Percentiles rank a stretch among this genome's conserved stretches.
Conservation (phyloP, 2,113 vertebrate species). For the Burhinus bistriatus region DNA sequence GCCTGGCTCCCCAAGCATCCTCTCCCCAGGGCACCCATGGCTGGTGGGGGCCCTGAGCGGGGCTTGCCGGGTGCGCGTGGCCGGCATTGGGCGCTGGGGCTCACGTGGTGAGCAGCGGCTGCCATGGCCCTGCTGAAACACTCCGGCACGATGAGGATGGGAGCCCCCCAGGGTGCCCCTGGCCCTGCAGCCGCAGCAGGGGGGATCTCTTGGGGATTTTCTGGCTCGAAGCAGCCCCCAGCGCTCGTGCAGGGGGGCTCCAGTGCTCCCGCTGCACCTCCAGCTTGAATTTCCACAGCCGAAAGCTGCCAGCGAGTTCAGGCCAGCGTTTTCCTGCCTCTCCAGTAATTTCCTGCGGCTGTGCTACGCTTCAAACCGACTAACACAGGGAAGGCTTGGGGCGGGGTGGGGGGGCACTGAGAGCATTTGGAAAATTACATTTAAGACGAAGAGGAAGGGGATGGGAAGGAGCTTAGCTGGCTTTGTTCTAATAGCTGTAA, state of each 20-base stretch:
- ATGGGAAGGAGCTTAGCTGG: slow-evolving; percentile 21
- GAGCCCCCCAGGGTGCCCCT: rapidly evolving
- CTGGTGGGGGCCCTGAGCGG: rapidly evolving
- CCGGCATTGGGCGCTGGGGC: background rate
- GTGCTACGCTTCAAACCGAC: background rate
- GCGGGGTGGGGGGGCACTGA: background rate
- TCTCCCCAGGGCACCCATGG: rapidly evolving
- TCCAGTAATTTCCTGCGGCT: background rate
- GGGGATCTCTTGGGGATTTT: rapidly evolving
- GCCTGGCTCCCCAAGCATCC: rapidly evolving
- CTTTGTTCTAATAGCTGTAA: slow-evolving; percentile 42
- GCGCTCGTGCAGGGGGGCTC: rapidly evolving
- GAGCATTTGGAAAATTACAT: background rate
- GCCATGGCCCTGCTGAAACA: background rate
- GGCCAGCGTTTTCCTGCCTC: background rate
- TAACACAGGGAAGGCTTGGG: background rate
- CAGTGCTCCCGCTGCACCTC: background rate
- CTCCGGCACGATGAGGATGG: rapidly evolving
- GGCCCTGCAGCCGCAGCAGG: rapidly evolving
- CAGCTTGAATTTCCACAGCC: background rate
- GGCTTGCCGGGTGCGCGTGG: rapidly evolving
- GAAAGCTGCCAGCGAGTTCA: background rate
- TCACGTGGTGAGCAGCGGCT: background rate
- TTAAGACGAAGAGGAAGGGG: slow-evolving; percentile 35
- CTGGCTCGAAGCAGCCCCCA: background rate